Conservation (phyloP, 1,140 invertebrate genomes). For the Apis dorsata region DNA sequence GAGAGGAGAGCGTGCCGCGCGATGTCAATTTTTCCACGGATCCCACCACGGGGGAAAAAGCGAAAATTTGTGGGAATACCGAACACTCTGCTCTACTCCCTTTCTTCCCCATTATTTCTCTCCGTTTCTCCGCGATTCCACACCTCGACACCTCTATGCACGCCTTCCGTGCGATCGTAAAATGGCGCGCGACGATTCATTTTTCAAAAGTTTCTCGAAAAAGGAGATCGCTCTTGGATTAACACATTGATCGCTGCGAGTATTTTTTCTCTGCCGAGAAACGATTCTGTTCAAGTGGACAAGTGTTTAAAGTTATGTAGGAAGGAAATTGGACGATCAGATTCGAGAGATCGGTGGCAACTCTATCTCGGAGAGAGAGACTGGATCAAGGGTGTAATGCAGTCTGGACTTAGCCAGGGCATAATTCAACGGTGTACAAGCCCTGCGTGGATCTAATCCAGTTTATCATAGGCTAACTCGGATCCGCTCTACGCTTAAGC, state of each 20-base stretch:
- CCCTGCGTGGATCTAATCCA: slow-evolving; percentile 1
- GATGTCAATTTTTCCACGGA: background rate
- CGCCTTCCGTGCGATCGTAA: no score
- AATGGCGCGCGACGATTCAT: background rate
- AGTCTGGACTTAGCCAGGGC: background rate
- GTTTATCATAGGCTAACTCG: slow-evolving; percentile 21
- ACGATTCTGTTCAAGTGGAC: background rate
- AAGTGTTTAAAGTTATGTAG: background rate
- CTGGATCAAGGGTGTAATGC: slow-evolving; percentile 2
- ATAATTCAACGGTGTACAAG: slow-evolving; percentile 15
- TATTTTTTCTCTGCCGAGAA: background rate
- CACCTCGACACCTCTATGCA: no score
- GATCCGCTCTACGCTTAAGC: background rate
- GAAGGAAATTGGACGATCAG: background rate
- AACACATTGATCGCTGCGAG: slow-evolving; percentile 1
- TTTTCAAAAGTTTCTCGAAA: slow-evolving; percentile 5
- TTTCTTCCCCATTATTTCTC: background rate
- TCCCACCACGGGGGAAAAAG: background rate
- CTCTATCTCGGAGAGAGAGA: background rate
- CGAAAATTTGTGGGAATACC: slow-evolving; percentile 27
- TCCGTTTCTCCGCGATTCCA: no score
- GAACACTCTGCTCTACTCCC: no score
- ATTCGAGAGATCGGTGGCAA: background rate
- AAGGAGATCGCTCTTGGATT: slow-evolving; percentile 5
- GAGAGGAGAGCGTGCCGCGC: no score